Base-by-base conservation (phyloP, 2,797 vertebrate species). In the Neostethus bicornis region DNA sequence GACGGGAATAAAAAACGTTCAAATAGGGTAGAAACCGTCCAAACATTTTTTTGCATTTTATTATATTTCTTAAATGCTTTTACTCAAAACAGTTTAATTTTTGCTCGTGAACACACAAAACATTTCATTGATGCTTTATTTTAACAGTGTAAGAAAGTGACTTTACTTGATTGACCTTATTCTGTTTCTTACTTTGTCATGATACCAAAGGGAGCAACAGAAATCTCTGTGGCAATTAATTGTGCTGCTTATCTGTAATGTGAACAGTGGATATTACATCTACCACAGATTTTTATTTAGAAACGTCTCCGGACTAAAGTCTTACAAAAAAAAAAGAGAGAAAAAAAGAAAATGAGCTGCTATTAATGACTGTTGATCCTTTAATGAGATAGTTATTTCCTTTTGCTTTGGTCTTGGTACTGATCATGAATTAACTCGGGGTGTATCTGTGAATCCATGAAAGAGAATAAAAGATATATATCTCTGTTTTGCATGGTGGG, bases 281-380 rank as follows among this genome's bases (percentile, higher is more conserved):
- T 84, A 73, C 72, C 73, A 61, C 46, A 77, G 73, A 86, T 85
- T 85, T 86, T 84, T 82, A 85, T 89, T 85, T 87, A 89, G 88
- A 77, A 78, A 83, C 69, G 72, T 82, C 81, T 83, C 55, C 79
- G 68, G 75, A 85, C 75, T 81, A 55, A 71, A 68, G 76, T 84
- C 54, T n/a, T n/a, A n/a, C n/a, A n/a, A n/a, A n/a, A n/a, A n/a
- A n/a, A n/a, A 70, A 76, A 82, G 70, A 71, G 70, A 85, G 86
- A 90, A 80, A 74, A 75, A 88, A 82, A 85, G 82, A 80, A 89
- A 87, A 87, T 84, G 70, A 85, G 79, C 29, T 65, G 28, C 54
- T 62, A 86, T 87, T 89, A 88, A 88, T 75, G 70, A 78, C 72
- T 81, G 91, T 91, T 83, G 87, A 90, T 90, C 79, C 52, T 81